Evolutionary conservation across 2,888 invertebrate genomes (phyloP).

Genomic region (Tetheella fluctuosa): DNA sequence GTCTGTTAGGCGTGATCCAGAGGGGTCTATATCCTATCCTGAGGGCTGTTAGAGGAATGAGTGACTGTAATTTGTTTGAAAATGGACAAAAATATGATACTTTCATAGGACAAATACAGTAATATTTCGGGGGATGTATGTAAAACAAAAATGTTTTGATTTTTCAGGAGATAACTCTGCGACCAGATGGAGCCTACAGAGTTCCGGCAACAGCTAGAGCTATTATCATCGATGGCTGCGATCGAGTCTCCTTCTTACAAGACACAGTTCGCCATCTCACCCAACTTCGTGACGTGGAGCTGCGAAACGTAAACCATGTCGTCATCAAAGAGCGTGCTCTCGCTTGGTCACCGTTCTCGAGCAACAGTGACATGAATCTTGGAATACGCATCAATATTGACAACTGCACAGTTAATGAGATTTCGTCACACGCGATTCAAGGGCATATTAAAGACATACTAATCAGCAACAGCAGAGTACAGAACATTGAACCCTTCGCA

Average conservation of each 20-base stretch:
- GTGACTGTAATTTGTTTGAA: too few relatives aligned
- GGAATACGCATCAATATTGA: conserved; percentile 79
- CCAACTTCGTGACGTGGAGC: conserved; percentile 85
- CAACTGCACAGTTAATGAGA: conserved; percentile 79
- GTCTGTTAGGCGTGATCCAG: too few relatives aligned
- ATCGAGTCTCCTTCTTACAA: conserved; percentile 82
- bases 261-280: conserved; percentile 85
- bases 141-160: neutral
- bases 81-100: too few relatives aligned
- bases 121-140: too few relatives aligned
- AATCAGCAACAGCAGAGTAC: conserved; percentile 86
- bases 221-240: conserved; percentile 88
- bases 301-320: conserved; percentile 86
- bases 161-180: conserved; percentile 84
- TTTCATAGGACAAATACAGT: too few relatives aligned
- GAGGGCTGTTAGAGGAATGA: too few relatives aligned
- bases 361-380: conserved; percentile 87
- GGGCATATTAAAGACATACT: conserved; percentile 88
- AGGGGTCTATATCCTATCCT: too few relatives aligned
- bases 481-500: conserved; percentile 87
- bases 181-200: conserved; percentile 81
- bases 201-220: conserved; percentile 81
- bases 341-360: conserved; percentile 83
- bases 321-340: conserved; percentile 85
- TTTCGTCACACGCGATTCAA: conserved; percentile 86